These are phyloP conservation scores for Theristicus caerulescens DNA, from an alignment of 2,113 vertebrate genomes.

Conservation along the genomic window DNA sequence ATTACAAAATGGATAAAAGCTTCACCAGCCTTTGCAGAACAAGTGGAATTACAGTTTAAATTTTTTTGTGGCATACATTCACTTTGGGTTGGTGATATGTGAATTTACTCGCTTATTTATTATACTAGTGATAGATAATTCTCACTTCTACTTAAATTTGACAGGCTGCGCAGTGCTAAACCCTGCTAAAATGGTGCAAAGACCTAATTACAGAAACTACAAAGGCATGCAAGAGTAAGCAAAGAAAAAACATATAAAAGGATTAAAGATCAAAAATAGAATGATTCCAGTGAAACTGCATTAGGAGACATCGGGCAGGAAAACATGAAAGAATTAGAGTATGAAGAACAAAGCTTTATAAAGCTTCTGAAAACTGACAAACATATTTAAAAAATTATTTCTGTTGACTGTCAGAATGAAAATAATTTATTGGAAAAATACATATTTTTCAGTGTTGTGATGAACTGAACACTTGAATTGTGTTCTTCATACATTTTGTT, in stretches of 20 bases:
- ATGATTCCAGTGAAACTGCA: conserved; percentile 67
- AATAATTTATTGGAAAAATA: conserved; percentile 6
- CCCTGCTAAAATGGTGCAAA: conserved; percentile 76
- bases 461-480: background rate
- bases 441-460: background rate
- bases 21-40: background rate
- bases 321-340: conserved; percentile 68
- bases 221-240: conserved; percentile 74
- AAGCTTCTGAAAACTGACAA: conserved; percentile 44
- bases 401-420: conserved; percentile 34
- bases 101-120: conserved; percentile 34
- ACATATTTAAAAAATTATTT: conserved; percentile 37
- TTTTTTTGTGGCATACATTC: background rate
- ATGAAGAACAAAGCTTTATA: conserved; percentile 59
- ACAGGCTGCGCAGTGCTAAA: conserved; percentile 67
- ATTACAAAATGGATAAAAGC: background rate
- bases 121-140: conserved; percentile 35
- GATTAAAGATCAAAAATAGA: conserved; percentile 80
- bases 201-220: conserved; percentile 77
- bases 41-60: background rate
- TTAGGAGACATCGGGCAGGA: conserved; percentile 67
- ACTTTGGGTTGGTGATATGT: conserved; percentile 1
- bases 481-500: background rate
- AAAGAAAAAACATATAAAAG: conserved; percentile 74
- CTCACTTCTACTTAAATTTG: conserved; percentile 64